A percentile compares a stretch with the other conserved stretches of the same genome.
phyloP scores from a whole-genome alignment of 2,797 vertebrate genomes.

The Catharus ustulatus region DNA sequence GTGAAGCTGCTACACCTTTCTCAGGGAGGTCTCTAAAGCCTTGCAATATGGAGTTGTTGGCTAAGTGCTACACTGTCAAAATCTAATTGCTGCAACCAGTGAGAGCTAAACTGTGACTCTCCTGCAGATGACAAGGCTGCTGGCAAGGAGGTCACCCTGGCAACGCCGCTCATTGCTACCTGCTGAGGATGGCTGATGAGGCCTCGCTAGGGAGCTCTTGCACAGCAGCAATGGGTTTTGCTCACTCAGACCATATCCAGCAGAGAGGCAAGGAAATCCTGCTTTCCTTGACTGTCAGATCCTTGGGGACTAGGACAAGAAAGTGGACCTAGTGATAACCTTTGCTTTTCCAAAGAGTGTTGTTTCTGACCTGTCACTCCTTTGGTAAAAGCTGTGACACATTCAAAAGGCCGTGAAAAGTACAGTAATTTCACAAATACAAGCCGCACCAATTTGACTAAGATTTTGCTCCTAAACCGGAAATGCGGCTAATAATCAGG shows the following conservation, averaged over 20 bases:
- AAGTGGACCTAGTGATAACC: neutral
- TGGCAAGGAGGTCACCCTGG: slow-evolving; percentile 8
- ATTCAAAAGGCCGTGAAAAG: neutral
- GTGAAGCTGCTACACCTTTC: neutral
- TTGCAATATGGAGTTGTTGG: neutral
- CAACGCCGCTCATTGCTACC: neutral
- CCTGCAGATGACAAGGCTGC: neutral
- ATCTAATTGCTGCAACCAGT: neutral
- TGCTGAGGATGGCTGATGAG: neutral
- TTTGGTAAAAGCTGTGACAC: neutral
- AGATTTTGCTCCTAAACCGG: too few relatives aligned
- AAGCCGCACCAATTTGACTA: too few relatives aligned
- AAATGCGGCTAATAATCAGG: too few relatives aligned
- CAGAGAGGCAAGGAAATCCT: neutral
- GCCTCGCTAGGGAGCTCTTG: neutral
- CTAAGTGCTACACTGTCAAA: neutral
- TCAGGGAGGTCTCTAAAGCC: neutral
- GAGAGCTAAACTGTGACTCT: neutral
- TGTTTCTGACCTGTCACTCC: neutral
- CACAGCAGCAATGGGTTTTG: neutral
- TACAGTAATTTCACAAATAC: too few relatives aligned
- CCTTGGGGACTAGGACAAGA: neutral
- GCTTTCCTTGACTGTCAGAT: neutral
- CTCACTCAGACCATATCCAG: neutral
- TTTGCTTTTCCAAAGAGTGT: neutral